Conservation (phyloP, 1,140 invertebrate genomes). For the Drosophila kohkoa region DNA sequence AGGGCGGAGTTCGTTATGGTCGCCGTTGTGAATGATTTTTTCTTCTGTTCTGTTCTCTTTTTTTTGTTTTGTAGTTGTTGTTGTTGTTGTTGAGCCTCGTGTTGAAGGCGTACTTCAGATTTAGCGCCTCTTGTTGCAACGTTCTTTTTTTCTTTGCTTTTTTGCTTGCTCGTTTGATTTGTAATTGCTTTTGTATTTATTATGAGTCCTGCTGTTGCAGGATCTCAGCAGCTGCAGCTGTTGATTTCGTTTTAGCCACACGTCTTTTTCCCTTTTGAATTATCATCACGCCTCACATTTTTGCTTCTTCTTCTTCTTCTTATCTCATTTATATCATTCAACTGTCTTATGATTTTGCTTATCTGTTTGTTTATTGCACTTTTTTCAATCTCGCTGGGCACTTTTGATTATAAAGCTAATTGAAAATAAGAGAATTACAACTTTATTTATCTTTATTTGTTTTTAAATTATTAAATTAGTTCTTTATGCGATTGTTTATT, state of each 20-base stretch:
- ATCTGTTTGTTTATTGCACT: slow-evolving; percentile 36
- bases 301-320: slow-evolving; percentile 34
- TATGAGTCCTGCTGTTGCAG: slow-evolving; percentile 41
- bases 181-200: slow-evolving; percentile 78
- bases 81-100: slow-evolving; percentile 18
- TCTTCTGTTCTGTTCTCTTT: slow-evolving; percentile 20
- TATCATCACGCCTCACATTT: slow-evolving; percentile 72
- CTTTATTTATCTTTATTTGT: not conserved
- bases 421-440: slow-evolving; percentile 1
- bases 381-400: not conserved
- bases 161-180: slow-evolving; percentile 46
- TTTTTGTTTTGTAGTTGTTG: slow-evolving; percentile 46
- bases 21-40: slow-evolving; percentile 84
- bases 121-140: slow-evolving; percentile 36
- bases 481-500: not conserved
- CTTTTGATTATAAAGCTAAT: slow-evolving; percentile 16
- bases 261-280: slow-evolving; percentile 58
- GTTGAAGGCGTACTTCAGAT: slow-evolving; percentile 22
- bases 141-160: slow-evolving; percentile 22
- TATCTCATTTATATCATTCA: slow-evolving; percentile 16
- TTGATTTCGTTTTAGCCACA: slow-evolving; percentile 45
- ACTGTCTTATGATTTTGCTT: slow-evolving; percentile 19
- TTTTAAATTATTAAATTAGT: not conserved
- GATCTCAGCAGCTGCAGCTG: slow-evolving; percentile 49
- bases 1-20: slow-evolving; percentile 84